Percentiles rank a stretch among this genome's conserved stretches.
These are phyloP conservation scores for Nansenia antarctica DNA, from an alignment of 2,113 vertebrate genomes.

Conservation along the genomic window DNA sequence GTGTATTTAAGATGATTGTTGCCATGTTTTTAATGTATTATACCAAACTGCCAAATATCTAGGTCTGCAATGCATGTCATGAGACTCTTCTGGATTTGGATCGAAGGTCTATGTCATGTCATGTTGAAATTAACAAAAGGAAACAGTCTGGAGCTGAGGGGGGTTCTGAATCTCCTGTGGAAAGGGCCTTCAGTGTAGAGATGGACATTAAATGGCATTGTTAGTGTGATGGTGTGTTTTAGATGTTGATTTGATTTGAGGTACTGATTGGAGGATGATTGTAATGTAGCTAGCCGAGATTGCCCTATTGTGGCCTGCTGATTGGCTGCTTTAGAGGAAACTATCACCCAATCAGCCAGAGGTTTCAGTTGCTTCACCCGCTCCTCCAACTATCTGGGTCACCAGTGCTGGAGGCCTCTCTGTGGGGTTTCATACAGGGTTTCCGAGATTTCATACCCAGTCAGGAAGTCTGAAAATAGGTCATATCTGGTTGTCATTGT, in stretches of 20 bases:
- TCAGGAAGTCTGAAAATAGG: too few relatives aligned
- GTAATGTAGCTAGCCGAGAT: constrained; percentile 45
- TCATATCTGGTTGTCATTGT: too few relatives aligned
- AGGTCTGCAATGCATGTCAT: too few relatives aligned
- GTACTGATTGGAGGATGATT: constrained; percentile 12
- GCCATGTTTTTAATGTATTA: too few relatives aligned
- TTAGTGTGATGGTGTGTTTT: constrained; percentile 9
- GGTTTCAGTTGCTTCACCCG: constrained; percentile 38
- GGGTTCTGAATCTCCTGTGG: constrained; percentile 7
- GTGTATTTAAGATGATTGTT: too few relatives aligned
- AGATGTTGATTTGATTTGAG: constrained; percentile 9
- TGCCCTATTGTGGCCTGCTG: constrained; percentile 4
- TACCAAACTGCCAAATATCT: too few relatives aligned
- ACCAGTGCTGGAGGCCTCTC: constrained; percentile 36
- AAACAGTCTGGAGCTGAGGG: too few relatives aligned
- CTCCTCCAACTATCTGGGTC: constrained; percentile 46
- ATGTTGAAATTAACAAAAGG: too few relatives aligned
- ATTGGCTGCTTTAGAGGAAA: background rate
- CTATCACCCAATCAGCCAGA: constrained; percentile 9
- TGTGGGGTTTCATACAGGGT: constrained; percentile 27
- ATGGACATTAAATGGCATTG: constrained; percentile 35
- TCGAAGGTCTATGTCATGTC: too few relatives aligned
- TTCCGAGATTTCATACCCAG: background rate
- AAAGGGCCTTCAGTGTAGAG: background rate
- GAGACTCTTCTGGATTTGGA: too few relatives aligned